phyloP scores from a whole-genome alignment of 2,888 invertebrate genomes.

The Agrochola lychnidis region DNA sequence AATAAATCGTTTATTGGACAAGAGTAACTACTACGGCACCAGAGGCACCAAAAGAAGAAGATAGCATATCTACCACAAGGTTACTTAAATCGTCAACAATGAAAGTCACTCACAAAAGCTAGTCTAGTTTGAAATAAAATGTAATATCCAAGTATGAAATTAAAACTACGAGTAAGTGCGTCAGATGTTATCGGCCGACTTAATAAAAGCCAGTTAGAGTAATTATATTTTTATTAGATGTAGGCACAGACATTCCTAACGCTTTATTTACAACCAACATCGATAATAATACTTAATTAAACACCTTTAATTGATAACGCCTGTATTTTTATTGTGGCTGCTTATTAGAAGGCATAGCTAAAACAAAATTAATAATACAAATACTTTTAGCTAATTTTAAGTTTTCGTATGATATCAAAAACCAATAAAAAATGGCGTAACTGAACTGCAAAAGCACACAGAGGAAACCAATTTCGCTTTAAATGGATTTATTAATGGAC shows the following conservation, averaged over 20 bases:
- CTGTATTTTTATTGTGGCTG: background rate
- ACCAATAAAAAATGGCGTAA: background rate
- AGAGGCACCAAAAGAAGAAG: background rate
- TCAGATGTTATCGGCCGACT: conserved; percentile 30
- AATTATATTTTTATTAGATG: conserved; percentile 49
- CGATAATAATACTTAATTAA: conserved; percentile 25
- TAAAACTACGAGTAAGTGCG: conserved; percentile 8
- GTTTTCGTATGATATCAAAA: background rate
- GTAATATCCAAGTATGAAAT: background rate
- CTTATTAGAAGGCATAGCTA: background rate
- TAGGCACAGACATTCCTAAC: conserved; percentile 19
- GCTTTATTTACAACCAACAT: conserved; percentile 35
- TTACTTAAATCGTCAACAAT: background rate
- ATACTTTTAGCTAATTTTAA: background rate
- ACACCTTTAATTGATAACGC: background rate
- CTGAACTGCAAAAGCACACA: conserved; percentile 1
- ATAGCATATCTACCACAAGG: background rate
- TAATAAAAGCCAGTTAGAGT: conserved; percentile 52
- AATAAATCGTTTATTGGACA: no score
- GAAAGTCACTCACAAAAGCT: background rate
- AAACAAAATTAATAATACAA: background rate
- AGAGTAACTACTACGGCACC: no score
- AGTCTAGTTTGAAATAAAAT: conserved; percentile 16
- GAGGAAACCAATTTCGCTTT: conserved; percentile 16
- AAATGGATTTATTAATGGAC: conserved; percentile 16